phyloP scores from a whole-genome alignment of 2,797 vertebrate genomes.

The Bovichtus diacanthus region DNA sequence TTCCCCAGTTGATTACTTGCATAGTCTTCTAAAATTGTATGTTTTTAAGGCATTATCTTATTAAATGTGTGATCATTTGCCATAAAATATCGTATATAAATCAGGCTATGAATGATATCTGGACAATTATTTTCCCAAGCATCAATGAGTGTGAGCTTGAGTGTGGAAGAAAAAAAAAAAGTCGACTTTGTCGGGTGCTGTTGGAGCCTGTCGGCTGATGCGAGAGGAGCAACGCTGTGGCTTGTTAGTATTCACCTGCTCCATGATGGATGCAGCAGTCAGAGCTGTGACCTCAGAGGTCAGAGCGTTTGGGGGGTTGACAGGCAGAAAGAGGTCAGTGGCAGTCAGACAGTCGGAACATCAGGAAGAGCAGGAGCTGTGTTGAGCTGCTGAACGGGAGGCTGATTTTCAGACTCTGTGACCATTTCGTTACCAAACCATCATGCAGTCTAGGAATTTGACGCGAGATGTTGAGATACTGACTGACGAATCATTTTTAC shows the following conservation, averaged over 20 bases:
- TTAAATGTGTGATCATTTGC: too few relatives aligned
- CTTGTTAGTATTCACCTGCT: conserved; percentile 54
- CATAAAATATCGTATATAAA: too few relatives aligned
- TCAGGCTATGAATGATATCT: too few relatives aligned
- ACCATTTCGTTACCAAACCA: neutral
- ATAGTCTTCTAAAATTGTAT: too few relatives aligned
- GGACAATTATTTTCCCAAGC: too few relatives aligned
- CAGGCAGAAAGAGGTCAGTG: conserved; percentile 53
- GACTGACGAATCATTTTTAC: too few relatives aligned
- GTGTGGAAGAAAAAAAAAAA: neutral
- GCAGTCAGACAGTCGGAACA: conserved; percentile 25
- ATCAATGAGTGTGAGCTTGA: neutral
- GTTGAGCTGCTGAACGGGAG: conserved; percentile 28
- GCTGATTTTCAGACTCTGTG: neutral
- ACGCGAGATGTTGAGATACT: neutral
- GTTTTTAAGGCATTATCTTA: too few relatives aligned
- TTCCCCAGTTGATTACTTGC: too few relatives aligned
- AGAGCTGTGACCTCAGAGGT: conserved; percentile 55
- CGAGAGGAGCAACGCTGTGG: neutral
- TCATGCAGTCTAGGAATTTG: conserved; percentile 6
- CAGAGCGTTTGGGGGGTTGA: conserved; percentile 32
- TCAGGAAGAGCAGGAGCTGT: conserved; percentile 18
- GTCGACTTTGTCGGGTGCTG: neutral
- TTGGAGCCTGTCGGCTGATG: neutral
- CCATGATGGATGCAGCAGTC: conserved; percentile 41